These are phyloP conservation scores for Acrobasis repandana DNA, from an alignment of 2,888 invertebrate genomes.

Conservation along the genomic window DNA sequence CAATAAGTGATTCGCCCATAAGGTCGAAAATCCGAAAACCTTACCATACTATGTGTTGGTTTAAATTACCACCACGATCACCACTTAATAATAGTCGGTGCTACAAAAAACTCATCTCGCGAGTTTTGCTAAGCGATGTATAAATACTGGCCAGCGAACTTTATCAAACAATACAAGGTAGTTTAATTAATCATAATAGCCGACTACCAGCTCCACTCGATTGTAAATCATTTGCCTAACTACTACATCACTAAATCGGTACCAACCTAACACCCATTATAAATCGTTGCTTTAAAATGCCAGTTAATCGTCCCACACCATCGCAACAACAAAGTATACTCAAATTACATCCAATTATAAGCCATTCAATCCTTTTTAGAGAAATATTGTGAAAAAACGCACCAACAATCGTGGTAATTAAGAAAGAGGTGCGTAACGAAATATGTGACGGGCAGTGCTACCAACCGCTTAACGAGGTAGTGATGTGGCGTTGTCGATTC, in stretches of 20 bases:
- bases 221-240: constrained; percentile 68
- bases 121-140: constrained; percentile 31
- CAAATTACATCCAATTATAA: constrained; percentile 82
- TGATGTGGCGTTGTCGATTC: constrained; percentile 50
- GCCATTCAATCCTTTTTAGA: constrained; percentile 77
- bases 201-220: constrained; percentile 45
- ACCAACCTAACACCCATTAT: constrained; percentile 62
- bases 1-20: neutral
- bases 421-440: constrained; percentile 75
- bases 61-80: constrained; percentile 7
- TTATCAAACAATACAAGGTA: constrained; percentile 43
- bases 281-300: constrained; percentile 66
- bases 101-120: constrained; percentile 6
- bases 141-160: constrained; percentile 38
- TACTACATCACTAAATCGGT: constrained; percentile 56
- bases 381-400: constrained; percentile 63
- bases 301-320: constrained; percentile 66
- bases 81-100: neutral
- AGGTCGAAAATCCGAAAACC: neutral
- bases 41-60: neutral
- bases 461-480: constrained; percentile 67
- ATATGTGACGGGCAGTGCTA: constrained; percentile 70
- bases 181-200: constrained; percentile 69
- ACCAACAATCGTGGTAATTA: constrained; percentile 77
- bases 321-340: constrained; percentile 73